A percentile compares a stretch with the other conserved stretches of the same genome.
phyloP scores from a whole-genome alignment of 2,888 invertebrate genomes.

The Aricia artaxerxes region DNA sequence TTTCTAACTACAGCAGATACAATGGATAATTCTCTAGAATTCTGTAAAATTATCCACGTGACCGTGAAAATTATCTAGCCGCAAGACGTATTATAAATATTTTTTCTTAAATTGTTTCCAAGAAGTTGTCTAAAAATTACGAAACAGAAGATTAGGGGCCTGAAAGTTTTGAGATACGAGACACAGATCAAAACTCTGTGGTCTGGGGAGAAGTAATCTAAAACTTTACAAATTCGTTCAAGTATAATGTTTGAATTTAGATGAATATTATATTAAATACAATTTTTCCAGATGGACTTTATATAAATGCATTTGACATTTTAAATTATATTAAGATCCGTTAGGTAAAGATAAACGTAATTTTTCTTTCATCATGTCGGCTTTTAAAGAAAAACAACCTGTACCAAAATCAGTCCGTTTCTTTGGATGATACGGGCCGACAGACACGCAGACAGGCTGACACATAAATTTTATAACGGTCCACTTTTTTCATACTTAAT shows the following conservation, averaged over 20 bases:
- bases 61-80: neutral
- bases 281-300: neutral
- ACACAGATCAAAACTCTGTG: conserved; percentile 12
- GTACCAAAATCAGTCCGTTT: too few relatives aligned
- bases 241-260: conserved; percentile 14
- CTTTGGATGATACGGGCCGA: too few relatives aligned
- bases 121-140: conserved; percentile 14
- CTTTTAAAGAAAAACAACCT: too few relatives aligned
- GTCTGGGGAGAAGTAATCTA: conserved; percentile 19
- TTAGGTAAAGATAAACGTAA: too few relatives aligned
- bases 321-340: too few relatives aligned
- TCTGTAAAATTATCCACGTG: neutral
- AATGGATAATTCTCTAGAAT: neutral
- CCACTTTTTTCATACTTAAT: too few relatives aligned
- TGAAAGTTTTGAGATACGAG: neutral
- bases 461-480: too few relatives aligned
- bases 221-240: conserved; percentile 6
- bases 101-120: conserved; percentile 12
- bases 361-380: too few relatives aligned
- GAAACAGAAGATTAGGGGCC: neutral
- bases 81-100: neutral
- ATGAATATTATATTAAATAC: neutral
- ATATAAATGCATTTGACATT: too few relatives aligned
- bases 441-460: too few relatives aligned
- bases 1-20: neutral